A percentile compares a stretch with the other conserved stretches of the same genome.
Conservation (phyloP, 2,797 vertebrate genomes). For the Lutjanus campechanus region DNA sequence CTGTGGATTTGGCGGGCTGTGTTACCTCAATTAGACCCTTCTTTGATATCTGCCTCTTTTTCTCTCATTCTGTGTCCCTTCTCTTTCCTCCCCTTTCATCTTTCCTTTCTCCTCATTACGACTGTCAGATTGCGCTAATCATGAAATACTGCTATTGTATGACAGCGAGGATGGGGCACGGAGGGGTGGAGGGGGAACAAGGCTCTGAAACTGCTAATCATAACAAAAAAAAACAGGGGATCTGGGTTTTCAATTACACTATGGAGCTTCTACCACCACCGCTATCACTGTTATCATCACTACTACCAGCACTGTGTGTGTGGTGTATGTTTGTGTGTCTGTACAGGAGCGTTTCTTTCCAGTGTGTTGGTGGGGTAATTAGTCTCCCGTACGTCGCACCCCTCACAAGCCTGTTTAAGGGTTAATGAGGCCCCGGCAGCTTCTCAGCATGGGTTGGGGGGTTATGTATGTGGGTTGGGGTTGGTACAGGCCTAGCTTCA, state of each 20-base stretch:
- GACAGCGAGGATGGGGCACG: slow-evolving; percentile 57
- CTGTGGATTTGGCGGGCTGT: slow-evolving; percentile 90
- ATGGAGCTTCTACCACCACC: slow-evolving; percentile 81
- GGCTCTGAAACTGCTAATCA: slow-evolving; percentile 91
- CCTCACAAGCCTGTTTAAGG: slow-evolving; percentile 99
- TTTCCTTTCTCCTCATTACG: slow-evolving; percentile 87
- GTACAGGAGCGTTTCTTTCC: slow-evolving; percentile 48
- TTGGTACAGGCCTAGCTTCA: slow-evolving; percentile 92
- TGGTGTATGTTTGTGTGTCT: slow-evolving; percentile 56
- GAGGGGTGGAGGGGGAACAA: slow-evolving; percentile 28
- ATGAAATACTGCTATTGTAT: slow-evolving; percentile 74
- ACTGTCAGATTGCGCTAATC: slow-evolving; percentile 77
- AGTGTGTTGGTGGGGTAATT: slow-evolving; percentile 91
- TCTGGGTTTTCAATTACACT: slow-evolving; percentile 94
- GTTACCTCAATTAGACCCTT: slow-evolving; percentile 98
- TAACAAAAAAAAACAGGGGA: slow-evolving; percentile 84
- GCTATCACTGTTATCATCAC: slow-evolving; percentile 85
- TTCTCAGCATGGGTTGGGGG: slow-evolving; percentile 91
- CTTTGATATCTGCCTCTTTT: slow-evolving; percentile 90
- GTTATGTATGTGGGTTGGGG: slow-evolving; percentile 83
- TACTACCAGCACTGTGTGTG: slow-evolving; percentile 61
- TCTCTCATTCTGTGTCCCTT: slow-evolving; percentile 82
- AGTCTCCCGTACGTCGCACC: slow-evolving; percentile 92
- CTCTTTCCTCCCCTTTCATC: slow-evolving; percentile 90
- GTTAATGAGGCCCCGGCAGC: slow-evolving; percentile 99